Evolutionary conservation across 2,797 vertebrate species (phyloP), one percentile per base, ranked within the genome.

Genomic region (Rhabdophis nuchalis): DNA sequence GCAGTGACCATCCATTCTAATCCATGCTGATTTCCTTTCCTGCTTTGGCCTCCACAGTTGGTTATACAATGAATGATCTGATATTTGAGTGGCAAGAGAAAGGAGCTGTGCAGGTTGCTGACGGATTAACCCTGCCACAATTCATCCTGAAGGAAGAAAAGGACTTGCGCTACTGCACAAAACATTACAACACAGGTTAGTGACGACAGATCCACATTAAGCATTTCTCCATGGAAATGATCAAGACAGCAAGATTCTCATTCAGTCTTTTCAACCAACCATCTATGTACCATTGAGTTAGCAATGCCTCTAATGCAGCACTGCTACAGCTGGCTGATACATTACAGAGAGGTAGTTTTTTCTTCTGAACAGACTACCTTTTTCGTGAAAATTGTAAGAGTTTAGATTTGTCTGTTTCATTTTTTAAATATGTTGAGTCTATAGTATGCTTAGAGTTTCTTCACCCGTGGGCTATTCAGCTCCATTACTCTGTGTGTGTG

Each of bases 71-170:
- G 99, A 99, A 99, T 6, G 99, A 99, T 95, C 98, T 99, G 94
- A 99, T 99, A 96, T 99, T 99, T 91, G 99, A 99, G 97, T 99
- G 99, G 99, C 99, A 99, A 57, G 98, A 99, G 96, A 98, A 99
- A 93, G 99, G 99, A 93, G 99, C 99, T 0, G 99, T 99, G 94
- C 99, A 99, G 97, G 98, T 99, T 89, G 99, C 99, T 3, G 99
- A 99, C 0, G 99, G 98, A 32, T 97, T 99, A 95, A 99, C 99
- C 1, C 96, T 99, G 97, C 99, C 99, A 95, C 99, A 99, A 98
- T 99, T 99, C 97, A 98, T 99, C 92, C 97, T 99, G 90, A 99
- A 99, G 94, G 99, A 99, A 95, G 99, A 99, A 97, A 99, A 99
- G 94, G 99, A 99, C 96, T 96, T 99, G 96, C 98, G 99, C 93